phyloP scores from a whole-genome alignment of 2,888 invertebrate species.

The Dasypogon diadema region DNA sequence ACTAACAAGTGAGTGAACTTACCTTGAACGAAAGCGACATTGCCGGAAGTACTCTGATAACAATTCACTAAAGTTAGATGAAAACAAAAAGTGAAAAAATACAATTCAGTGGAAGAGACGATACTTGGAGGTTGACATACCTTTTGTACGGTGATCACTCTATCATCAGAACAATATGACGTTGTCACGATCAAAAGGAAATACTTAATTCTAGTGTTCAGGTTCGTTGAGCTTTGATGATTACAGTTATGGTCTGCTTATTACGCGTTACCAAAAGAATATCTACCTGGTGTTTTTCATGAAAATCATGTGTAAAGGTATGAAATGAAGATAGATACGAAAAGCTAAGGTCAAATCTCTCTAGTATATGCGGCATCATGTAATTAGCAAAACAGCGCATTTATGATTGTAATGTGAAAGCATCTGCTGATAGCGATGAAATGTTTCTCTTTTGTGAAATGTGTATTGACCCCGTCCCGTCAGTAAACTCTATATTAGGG shows the following conservation, averaged over 20 bases:
- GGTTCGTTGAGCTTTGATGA: constrained; percentile 38
- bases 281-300: neutral
- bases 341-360: constrained; percentile 36
- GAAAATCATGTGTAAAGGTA: constrained; percentile 8
- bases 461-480: no score
- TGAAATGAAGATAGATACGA: constrained; percentile 9
- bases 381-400: no score
- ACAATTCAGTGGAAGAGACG: neutral
- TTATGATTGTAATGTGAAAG: no score
- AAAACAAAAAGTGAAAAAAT: neutral
- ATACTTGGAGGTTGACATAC: neutral
- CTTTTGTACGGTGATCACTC: constrained; percentile 35
- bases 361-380: neutral
- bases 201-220: constrained; percentile 41
- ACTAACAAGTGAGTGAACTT: constrained; percentile 20
- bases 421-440: no score
- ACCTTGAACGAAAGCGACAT: constrained; percentile 45
- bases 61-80: constrained; percentile 8
- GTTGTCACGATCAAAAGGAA: constrained; percentile 36
- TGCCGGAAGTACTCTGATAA: constrained; percentile 6
- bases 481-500: no score
- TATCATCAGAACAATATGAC: constrained; percentile 29
- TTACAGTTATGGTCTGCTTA: constrained; percentile 42
- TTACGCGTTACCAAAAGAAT: constrained; percentile 21
- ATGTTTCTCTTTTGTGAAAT: no score